Evolutionary conservation across 1,140 invertebrate species (phyloP), one percentile per base, ranked within the genome.

Genomic region (Battus philenor): DNA sequence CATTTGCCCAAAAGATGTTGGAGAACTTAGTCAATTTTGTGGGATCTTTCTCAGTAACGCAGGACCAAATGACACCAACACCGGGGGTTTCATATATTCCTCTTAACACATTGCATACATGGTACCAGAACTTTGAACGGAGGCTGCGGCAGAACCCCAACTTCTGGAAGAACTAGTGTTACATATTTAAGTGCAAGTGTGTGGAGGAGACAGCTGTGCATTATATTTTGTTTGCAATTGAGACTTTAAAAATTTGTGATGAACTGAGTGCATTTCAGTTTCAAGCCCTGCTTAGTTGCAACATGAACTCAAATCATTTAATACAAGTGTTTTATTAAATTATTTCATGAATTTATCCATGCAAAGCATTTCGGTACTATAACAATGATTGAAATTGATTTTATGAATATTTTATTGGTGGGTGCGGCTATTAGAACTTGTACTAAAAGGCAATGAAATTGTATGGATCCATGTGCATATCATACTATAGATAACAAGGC

Each of bases 91-190:
- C 90, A 15, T 97, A 92, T 82, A 92, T 99, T 18, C 96, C 97
- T 0, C 76, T 98, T 10, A 93, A 92, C 31, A 91, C 91, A 0
- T 87, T 99, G 4, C 93, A 97, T 69, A 93, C 91, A 29, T 99
- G 98, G 98, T 99, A 95, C 69, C 90, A 93, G 47, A 98, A 94
- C 64, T 99, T 98, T 70, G 91, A 97, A 64, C 86, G 97, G 67
- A 88, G 95, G 58, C 83, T 99, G 44, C 90, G 93, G 66, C 92
- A 94, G 54, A 98, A 99, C 87, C 97, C 97, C 1, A 94, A 98
- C 70, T 99, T 98, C 77, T 99, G 97, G 97, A 96, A 93, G 47
- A 75, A 76, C 50, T 81, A 71, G 48, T 45, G 7, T 13, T 8
- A 41, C 4, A 5, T 29, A n/a, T 31, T 11, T 16, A 39, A 39